Evolutionary conservation across 2,888 invertebrate genomes (phyloP).

Genomic region (Mythimna lalbum): DNA sequence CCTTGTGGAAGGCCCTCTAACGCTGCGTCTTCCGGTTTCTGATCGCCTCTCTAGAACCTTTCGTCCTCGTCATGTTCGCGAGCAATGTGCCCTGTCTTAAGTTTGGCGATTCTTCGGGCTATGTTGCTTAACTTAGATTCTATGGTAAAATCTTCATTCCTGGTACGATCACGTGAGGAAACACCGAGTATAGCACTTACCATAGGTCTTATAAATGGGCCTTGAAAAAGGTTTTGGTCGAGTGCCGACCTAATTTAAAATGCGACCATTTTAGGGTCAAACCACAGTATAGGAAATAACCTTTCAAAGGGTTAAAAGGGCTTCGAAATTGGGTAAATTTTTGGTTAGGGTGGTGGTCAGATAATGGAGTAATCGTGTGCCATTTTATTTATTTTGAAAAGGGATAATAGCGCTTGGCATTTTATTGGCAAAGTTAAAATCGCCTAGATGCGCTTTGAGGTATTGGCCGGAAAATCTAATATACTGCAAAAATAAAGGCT

Average conservation of each 20-base stretch:
- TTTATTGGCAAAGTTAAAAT: conserved; percentile 11
- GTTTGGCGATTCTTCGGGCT: no score
- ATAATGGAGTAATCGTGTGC: conserved; percentile 53
- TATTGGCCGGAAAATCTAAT: background rate
- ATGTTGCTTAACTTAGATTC: no score
- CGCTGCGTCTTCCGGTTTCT: no score
- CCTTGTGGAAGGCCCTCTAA: no score
- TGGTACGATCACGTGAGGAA: no score
- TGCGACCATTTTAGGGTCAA: conserved; percentile 43
- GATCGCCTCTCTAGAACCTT: no score
- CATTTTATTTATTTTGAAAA: conserved; percentile 36
- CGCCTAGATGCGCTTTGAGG: background rate
- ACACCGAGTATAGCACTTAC: no score
- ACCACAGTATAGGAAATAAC: conserved; percentile 42
- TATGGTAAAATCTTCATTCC: no score
- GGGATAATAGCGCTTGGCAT: background rate
- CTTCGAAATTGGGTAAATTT: conserved; percentile 36
- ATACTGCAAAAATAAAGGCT: background rate
- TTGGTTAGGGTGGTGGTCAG: conserved; percentile 27
- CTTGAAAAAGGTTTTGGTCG: conserved; percentile 29
- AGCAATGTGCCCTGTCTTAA: no score
- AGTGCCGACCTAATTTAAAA: conserved; percentile 44
- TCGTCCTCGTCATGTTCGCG: no score
- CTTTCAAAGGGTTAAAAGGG: conserved; percentile 41
- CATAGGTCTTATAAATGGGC: conserved; percentile 9